phyloP scores from a whole-genome alignment of 1,140 invertebrate genomes.

The Riptortus pedestris region DNA sequence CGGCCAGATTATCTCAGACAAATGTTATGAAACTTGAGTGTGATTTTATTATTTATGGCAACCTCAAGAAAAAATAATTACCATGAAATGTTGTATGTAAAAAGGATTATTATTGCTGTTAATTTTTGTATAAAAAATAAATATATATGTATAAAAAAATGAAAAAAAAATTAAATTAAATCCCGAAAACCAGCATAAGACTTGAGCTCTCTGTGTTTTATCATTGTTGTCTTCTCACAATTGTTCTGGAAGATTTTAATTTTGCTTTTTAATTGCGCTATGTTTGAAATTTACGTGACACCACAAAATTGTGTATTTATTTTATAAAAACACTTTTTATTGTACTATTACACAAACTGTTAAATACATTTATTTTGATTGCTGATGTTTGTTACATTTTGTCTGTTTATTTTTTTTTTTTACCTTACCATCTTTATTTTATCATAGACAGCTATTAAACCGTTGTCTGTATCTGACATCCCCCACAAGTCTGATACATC shows the following conservation, averaged over 20 bases:
- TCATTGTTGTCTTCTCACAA: conserved; percentile 13
- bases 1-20: not conserved
- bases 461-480: too few species aligned
- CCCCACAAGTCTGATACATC: too few species aligned
- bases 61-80: not conserved
- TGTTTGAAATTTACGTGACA: conserved; percentile 1
- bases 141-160: not conserved
- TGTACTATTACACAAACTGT: conserved; percentile 13
- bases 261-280: conserved; percentile 7
- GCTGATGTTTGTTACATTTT: not conserved
- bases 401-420: not conserved
- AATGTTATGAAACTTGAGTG: conserved; percentile 1
- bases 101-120: conserved; percentile 1
- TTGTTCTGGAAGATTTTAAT: conserved; percentile 1
- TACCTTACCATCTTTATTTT: not conserved
- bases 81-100: conserved; percentile 13
- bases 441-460: not conserved
- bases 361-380: conserved; percentile 19
- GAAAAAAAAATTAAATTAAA: not conserved
- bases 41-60: conserved; percentile 4
- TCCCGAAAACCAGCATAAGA: too few species aligned
- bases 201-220: not conserved
- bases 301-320: conserved; percentile 9
- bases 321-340: conserved; percentile 14
- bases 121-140: not conserved